Evolutionary conservation across 2,113 vertebrate genomes (phyloP).

Genomic region (Megalops atlanticus): DNA sequence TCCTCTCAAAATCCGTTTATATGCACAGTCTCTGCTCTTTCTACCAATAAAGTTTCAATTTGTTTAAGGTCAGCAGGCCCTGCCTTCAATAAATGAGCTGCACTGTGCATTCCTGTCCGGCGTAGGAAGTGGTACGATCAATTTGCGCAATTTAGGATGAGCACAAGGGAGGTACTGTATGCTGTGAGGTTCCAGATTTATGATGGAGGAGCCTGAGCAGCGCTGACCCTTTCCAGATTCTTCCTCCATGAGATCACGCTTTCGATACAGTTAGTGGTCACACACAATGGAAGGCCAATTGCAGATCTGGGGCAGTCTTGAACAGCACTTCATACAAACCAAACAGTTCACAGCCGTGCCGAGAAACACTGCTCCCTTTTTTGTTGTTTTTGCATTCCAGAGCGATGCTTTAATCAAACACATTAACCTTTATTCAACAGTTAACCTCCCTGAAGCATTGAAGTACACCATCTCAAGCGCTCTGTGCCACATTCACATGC

Average conservation of each 20-base stretch:
- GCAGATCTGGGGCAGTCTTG: neutral
- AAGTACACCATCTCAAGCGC: neutral
- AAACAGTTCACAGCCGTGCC: neutral
- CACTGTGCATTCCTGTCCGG: neutral
- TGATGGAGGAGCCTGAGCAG: neutral
- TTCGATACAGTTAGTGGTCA: neutral
- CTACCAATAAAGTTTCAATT: neutral
- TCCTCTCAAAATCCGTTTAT: neutral
- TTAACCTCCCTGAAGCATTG: neutral
- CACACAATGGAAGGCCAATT: neutral
- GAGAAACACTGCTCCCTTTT: neutral
- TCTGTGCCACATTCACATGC: neutral
- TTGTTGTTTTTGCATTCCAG: neutral
- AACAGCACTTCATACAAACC: slow-evolving; percentile 21
- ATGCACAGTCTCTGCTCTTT: neutral
- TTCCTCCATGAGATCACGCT: slow-evolving; percentile 20
- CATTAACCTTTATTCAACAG: too few species aligned
- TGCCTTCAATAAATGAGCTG: neutral
- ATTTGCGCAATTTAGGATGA: neutral
- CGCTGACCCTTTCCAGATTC: slow-evolving; percentile 25
- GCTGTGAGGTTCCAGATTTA: neutral
- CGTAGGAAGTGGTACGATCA: neutral
- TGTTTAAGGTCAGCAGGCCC: neutral
- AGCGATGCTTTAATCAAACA: neutral
- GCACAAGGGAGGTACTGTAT: neutral